A percentile compares a stretch with the other conserved stretches of the same genome.
Conservation (phyloP, 2,888 invertebrate species). For the Drosophila setosimentum region DNA sequence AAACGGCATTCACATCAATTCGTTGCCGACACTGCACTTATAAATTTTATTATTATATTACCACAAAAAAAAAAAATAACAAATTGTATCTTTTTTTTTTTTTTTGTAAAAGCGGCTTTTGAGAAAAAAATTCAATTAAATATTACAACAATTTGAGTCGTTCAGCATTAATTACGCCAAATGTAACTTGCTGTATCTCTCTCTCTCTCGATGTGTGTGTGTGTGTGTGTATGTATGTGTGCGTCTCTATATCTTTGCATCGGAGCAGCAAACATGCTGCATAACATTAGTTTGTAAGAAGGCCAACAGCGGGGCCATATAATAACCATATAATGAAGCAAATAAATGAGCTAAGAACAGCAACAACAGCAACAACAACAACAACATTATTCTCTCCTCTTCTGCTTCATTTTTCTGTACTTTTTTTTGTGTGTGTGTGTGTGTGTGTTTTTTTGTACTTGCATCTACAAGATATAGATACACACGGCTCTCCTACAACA, state of each 20-base stretch:
- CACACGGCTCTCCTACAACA: conserved; percentile 61
- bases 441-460: conserved; percentile 17
- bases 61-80: not conserved
- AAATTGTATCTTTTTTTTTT: conserved; percentile 71
- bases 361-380: not conserved
- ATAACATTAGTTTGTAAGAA: conserved; percentile 69
- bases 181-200: conserved; percentile 56
- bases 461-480: conserved; percentile 54
- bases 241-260: conserved; percentile 64
- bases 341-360: conserved; percentile 75
- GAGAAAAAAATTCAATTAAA: conserved; percentile 72
- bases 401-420: not conserved
- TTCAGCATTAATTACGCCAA: conserved; percentile 76
- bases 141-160: conserved; percentile 76
- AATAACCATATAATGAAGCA: conserved; percentile 77
- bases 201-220: not conserved
- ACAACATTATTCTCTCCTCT: conserved; percentile 13
- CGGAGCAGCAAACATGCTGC: conserved; percentile 73
- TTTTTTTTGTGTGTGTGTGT: conserved; percentile 11
- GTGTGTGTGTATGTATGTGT: conserved; percentile 11
- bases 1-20: conserved; percentile 50
- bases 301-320: conserved; percentile 56
- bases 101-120: conserved; percentile 58
- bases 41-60: conserved; percentile 66
- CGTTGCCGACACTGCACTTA: conserved; percentile 68